Conservation (phyloP, 2,888 invertebrate species). For the Copidosoma aretas region DNA sequence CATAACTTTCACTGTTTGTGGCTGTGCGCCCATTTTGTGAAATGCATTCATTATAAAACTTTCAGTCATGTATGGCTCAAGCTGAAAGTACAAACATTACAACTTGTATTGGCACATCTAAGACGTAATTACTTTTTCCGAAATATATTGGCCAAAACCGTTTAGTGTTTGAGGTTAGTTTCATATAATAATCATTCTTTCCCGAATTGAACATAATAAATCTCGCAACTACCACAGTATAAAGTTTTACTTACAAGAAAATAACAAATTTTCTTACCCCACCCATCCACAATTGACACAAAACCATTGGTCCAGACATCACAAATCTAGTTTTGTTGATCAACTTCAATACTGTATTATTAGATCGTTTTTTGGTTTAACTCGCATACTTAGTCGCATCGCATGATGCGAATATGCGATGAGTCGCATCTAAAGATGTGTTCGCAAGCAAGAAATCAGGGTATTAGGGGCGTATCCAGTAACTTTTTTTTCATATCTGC, state of each 20-base stretch:
- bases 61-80: slow-evolving; percentile 92
- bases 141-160: background rate
- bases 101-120: slow-evolving; percentile 15
- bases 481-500: too few relatives aligned
- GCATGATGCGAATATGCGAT: too few relatives aligned
- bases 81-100: slow-evolving; percentile 60
- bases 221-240: background rate
- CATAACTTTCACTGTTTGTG: slow-evolving; percentile 89
- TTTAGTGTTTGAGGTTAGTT: slow-evolving; percentile 21
- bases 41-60: slow-evolving; percentile 91
- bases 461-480: too few relatives aligned
- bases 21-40: slow-evolving; percentile 88
- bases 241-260: background rate
- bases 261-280: slow-evolving; percentile 70
- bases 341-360: too few relatives aligned
- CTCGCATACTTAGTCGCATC: too few relatives aligned
- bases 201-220: too few relatives aligned
- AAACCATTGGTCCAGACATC: slow-evolving; percentile 59
- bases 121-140: background rate
- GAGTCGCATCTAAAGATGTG: too few relatives aligned
- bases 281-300: slow-evolving; percentile 89
- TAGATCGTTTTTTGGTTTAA: too few relatives aligned
- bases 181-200: background rate
- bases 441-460: too few relatives aligned
- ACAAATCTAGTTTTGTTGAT: background rate